Conservation (phyloP, 2,797 vertebrate genomes). For the Xerus rutilus region DNA sequence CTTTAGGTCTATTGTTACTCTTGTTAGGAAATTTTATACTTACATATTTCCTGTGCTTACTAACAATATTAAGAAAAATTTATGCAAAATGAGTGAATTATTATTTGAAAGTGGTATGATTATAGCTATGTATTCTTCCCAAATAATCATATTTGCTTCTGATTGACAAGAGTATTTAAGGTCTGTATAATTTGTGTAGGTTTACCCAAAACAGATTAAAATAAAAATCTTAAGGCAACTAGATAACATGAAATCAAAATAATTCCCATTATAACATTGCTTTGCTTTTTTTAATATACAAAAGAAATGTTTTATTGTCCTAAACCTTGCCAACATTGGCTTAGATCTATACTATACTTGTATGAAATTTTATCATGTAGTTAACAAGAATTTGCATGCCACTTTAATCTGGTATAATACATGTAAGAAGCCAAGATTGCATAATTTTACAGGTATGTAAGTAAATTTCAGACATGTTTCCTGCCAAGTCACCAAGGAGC, state of each 20-base stretch:
- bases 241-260: background rate
- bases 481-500: background rate
- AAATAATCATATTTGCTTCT: background rate
- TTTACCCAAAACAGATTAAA: background rate
- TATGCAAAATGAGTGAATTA: background rate
- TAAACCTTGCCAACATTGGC: background rate
- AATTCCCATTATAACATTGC: background rate
- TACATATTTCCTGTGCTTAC: background rate
- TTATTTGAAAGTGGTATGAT: background rate
- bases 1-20: background rate
- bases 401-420: background rate
- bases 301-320: background rate
- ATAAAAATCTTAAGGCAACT: background rate
- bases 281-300: background rate
- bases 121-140: background rate
- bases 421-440: background rate
- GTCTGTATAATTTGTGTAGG: background rate
- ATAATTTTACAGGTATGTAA: background rate
- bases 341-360: background rate
- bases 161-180: background rate
- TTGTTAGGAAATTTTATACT: background rate
- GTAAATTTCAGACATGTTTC: background rate
- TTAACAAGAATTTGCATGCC: background rate
- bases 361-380: background rate
- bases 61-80: background rate